These are phyloP conservation scores for Pelobates fuscus DNA, from an alignment of 2,113 vertebrate genomes.

Conservation along the genomic window DNA sequence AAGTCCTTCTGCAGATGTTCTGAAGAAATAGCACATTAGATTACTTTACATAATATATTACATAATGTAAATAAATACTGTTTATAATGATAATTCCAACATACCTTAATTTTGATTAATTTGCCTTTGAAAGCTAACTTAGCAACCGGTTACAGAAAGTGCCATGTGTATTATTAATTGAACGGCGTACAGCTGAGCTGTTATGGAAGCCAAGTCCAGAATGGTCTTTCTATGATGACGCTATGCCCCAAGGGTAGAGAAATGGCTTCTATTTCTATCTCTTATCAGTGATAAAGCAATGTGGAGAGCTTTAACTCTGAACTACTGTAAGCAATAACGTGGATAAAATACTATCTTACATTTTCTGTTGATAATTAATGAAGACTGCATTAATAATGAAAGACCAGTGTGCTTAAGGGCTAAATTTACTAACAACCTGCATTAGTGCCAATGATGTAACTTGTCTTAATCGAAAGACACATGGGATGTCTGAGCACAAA, in stretches of 20 bases:
- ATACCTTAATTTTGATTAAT: neutral
- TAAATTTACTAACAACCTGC: slow-evolving; percentile 56
- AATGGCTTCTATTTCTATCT: slow-evolving; percentile 28
- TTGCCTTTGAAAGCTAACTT: neutral
- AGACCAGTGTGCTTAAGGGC: slow-evolving; percentile 50
- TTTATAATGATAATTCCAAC: too few relatives aligned
- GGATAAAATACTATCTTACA: slow-evolving; percentile 51
- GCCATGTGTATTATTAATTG: neutral
- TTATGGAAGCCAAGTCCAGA: slow-evolving; percentile 6
- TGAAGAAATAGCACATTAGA: too few relatives aligned
- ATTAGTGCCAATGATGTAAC: slow-evolving; percentile 52
- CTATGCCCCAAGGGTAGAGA: neutral
- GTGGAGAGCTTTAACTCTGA: slow-evolving; percentile 40
- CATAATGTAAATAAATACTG: too few relatives aligned
- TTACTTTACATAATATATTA: too few relatives aligned
- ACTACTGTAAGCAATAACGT: slow-evolving; percentile 52
- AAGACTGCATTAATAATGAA: slow-evolving; percentile 61
- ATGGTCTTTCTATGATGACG: slow-evolving; percentile 25
- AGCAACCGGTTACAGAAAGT: neutral
- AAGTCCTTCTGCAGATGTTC: too few relatives aligned
- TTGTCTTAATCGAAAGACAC: slow-evolving; percentile 51
- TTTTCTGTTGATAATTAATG: slow-evolving; percentile 61
- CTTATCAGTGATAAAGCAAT: slow-evolving; percentile 30
- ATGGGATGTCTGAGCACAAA: slow-evolving; percentile 53
- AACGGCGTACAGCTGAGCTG: neutral